Conservation (phyloP, 2,797 vertebrate species). For the Adrianichthys oophorus region DNA sequence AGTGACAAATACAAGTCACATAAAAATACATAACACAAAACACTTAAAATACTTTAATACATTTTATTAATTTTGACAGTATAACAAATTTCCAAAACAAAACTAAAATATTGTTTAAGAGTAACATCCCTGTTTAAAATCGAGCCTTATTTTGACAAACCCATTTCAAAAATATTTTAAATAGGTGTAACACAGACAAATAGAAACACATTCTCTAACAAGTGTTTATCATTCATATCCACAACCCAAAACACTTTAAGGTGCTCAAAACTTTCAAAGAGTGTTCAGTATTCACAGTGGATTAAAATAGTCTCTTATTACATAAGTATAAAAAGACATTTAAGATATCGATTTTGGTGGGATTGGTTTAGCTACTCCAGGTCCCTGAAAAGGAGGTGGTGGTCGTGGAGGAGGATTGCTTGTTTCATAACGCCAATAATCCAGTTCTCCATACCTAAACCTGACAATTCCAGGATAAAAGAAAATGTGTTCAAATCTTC, state of each 20-base stretch:
- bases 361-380: constrained; percentile 74
- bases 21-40: not conserved
- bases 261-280: not conserved
- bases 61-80: constrained; percentile 3
- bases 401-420: not conserved
- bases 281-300: constrained; percentile 13
- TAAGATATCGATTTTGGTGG: constrained; percentile 11
- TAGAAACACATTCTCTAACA: constrained; percentile 13
- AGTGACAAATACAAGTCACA: too few relatives aligned
- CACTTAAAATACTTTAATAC: not conserved
- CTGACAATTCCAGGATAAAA: constrained; percentile 7
- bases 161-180: not conserved
- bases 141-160: not conserved
- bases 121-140: constrained; percentile 10
- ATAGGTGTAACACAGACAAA: constrained; percentile 1
- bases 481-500: constrained; percentile 13
- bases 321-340: constrained; percentile 18
- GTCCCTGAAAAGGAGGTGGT: constrained; percentile 62
- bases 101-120: constrained; percentile 22
- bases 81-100: constrained; percentile 23
- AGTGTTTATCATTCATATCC: constrained; percentile 5
- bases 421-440: constrained; percentile 46
- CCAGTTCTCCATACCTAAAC: constrained; percentile 64
- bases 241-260: constrained; percentile 2
- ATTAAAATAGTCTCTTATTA: constrained; percentile 14